A percentile compares a stretch with the other conserved stretches of the same genome.
Evolutionary conservation across 2,888 invertebrate species (phyloP).

Genomic region (Frankliniella intonsa): DNA sequence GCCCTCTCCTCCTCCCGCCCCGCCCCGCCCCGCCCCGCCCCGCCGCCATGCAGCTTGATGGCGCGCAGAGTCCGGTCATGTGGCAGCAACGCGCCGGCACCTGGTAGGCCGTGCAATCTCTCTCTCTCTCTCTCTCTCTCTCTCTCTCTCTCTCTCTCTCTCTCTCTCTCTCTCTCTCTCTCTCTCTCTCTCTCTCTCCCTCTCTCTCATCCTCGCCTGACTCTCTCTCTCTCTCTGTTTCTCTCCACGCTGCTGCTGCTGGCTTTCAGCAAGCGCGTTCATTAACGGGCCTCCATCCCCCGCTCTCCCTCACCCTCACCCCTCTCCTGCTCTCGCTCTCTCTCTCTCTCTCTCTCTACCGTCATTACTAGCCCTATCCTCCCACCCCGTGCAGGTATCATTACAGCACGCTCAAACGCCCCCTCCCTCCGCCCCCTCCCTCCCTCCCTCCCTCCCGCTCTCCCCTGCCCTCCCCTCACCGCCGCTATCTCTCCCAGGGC

Average conservation of each 20-base stretch:
- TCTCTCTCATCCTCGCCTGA: constrained; percentile 28
- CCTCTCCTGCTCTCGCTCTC: constrained; percentile 28
- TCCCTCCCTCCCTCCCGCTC: not conserved
- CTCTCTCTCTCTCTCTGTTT: constrained; percentile 4
- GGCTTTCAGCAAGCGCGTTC: not conserved
- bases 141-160: constrained; percentile 13
- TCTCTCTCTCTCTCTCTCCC: constrained; percentile 23
- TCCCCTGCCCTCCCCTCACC: not conserved
- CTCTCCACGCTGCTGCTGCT: not conserved
- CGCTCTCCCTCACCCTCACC: constrained; percentile 29
- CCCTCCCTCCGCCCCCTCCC: not conserved
- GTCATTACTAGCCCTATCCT: not conserved
- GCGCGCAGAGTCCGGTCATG: constrained; percentile 16
- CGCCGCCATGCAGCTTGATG: not conserved
- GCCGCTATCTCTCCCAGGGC: not conserved
- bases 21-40: not conserved
- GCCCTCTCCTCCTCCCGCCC: constrained; percentile 6
- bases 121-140: constrained; percentile 27
- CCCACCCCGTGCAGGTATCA: constrained; percentile 1
- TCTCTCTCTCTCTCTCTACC: not conserved
- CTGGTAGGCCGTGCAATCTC: not conserved
- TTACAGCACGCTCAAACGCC: not conserved
- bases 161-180: constrained; percentile 28
- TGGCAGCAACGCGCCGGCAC: constrained; percentile 11
- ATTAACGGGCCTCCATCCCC: constrained; percentile 13